Conservation (phyloP, 2,113 vertebrate species). For the Oncorhynchus tshawytscha region DNA sequence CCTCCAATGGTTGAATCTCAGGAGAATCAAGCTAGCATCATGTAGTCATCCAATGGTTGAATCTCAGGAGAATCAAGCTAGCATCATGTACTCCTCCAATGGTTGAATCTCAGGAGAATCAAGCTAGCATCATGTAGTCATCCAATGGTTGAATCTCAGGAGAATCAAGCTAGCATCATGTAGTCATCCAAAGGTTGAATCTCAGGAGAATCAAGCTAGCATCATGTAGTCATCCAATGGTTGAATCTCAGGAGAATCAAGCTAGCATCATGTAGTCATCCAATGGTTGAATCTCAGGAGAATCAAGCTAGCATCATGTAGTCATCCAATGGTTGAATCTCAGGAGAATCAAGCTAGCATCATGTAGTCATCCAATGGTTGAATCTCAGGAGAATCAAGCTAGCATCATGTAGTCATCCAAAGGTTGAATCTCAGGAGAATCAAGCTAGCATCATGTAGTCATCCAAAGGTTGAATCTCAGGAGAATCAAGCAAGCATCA, state of each 20-base stretch:
- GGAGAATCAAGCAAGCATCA: background rate
- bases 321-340: too few species aligned
- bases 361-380: background rate
- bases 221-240: too few species aligned
- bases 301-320: too few species aligned
- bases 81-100: background rate
- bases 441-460: background rate
- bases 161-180: background rate
- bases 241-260: too few species aligned
- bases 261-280: too few species aligned
- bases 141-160: too few species aligned
- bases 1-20: background rate
- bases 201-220: too few species aligned
- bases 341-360: background rate
- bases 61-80: background rate
- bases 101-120: background rate
- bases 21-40: background rate
- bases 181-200: too few species aligned
- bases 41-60: too few species aligned
- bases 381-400: background rate
- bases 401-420: background rate
- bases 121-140: background rate
- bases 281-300: too few species aligned
- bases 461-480: too few species aligned
- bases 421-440: background rate